A percentile compares a stretch with the other conserved stretches of the same genome.
Conservation (phyloP, 2,888 invertebrate genomes). For the Drosophila pseudotakahashii region DNA sequence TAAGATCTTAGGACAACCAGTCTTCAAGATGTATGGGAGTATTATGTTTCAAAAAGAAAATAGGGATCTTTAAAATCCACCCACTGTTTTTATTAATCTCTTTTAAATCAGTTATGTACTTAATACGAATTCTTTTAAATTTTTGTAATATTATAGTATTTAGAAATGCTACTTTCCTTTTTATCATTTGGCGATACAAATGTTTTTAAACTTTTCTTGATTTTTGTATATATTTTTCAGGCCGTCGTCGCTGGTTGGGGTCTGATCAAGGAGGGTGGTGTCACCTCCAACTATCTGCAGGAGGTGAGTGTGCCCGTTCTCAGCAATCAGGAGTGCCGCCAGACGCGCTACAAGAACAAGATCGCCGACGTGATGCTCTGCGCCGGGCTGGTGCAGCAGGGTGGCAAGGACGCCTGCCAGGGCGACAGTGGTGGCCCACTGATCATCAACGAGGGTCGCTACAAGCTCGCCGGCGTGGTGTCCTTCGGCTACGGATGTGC, state of each 20-base stretch:
- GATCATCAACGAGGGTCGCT: slow-evolving; percentile 78
- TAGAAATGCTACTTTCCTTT: too few relatives aligned
- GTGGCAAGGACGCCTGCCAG: slow-evolving; percentile 84
- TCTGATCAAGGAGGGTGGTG: slow-evolving; percentile 78
- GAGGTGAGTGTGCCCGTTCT: slow-evolving; percentile 83
- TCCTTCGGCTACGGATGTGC: slow-evolving; percentile 83
- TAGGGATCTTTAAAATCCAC: too few relatives aligned
- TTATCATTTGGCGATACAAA: too few relatives aligned
- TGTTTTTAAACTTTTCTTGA: neutral
- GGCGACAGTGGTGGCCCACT: slow-evolving; percentile 84
- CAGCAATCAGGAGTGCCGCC: slow-evolving; percentile 77
- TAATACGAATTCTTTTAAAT: too few relatives aligned
- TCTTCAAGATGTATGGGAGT: neutral
- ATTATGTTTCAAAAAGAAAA: too few relatives aligned
- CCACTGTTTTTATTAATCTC: too few relatives aligned
- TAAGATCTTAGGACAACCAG: neutral
- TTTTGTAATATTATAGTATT: too few relatives aligned
- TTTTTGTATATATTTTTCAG: slow-evolving; percentile 46
- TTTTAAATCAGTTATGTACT: too few relatives aligned
- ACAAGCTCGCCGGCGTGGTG: slow-evolving; percentile 81
- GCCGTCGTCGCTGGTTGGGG: slow-evolving; percentile 84
- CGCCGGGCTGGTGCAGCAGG: slow-evolving; percentile 80
- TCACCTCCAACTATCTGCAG: slow-evolving; percentile 78
- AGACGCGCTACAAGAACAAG: slow-evolving; percentile 80
- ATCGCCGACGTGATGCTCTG: slow-evolving; percentile 83